Conservation (phyloP, 2,797 vertebrate species). For the Anguilla marmorata region DNA sequence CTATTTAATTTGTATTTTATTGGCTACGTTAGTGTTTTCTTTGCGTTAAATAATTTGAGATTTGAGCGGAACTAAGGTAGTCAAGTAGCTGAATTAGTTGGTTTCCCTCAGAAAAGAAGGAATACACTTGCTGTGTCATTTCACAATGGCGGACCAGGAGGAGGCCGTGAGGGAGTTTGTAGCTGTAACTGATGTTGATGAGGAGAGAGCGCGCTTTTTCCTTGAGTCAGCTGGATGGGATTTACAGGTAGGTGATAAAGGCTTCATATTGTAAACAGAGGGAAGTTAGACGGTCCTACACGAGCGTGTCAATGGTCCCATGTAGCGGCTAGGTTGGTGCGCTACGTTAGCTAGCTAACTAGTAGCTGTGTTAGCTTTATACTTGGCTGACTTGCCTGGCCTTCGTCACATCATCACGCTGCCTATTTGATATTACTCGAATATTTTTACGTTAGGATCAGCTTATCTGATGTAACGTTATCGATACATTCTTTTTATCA, state of each 20-base stretch:
- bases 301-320: neutral
- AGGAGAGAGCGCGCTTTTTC: slow-evolving; percentile 91
- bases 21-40: neutral
- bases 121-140: slow-evolving; percentile 44
- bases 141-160: slow-evolving; percentile 89
- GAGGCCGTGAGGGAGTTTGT: slow-evolving; percentile 91
- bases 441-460: neutral
- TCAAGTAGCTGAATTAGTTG: slow-evolving; percentile 19
- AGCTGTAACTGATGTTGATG: slow-evolving; percentile 88
- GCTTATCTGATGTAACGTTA: too few relatives aligned
- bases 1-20: neutral
- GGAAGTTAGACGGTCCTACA: neutral
- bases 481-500: too few relatives aligned
- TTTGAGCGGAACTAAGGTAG: slow-evolving; percentile 20
- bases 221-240: slow-evolving; percentile 95
- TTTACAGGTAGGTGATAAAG: slow-evolving; percentile 75
- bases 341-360: neutral
- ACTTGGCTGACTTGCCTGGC: neutral
- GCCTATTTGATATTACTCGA: too few relatives aligned
- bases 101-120: slow-evolving; percentile 64
- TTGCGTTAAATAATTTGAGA: neutral
- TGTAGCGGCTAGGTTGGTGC: neutral
- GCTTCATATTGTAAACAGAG: neutral
- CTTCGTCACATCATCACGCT: too few relatives aligned
- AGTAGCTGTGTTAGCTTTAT: neutral